Evolutionary conservation across 2,797 vertebrate genomes (phyloP).

Genomic region (Poeciliopsis infans): DNA sequence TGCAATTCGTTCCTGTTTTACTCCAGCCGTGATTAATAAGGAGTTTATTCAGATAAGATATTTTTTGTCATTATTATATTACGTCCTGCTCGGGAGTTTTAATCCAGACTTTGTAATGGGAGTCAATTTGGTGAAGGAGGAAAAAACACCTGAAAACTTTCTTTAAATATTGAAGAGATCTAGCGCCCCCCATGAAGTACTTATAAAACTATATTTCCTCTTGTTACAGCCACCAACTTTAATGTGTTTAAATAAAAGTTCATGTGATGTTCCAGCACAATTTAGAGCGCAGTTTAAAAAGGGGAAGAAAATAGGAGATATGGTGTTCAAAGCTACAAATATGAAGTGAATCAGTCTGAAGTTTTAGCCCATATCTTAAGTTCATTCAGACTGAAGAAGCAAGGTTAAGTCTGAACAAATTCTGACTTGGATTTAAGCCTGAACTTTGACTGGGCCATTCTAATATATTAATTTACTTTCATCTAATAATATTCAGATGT

Average conservation of each 20-base stretch:
- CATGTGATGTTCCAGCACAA: not conserved
- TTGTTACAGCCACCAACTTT: not conserved
- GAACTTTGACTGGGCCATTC: not conserved
- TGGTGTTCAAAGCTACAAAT: not conserved
- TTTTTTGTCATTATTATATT: conserved; percentile 32
- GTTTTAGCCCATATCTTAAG: no score
- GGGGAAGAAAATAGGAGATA: not conserved
- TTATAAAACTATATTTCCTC: not conserved
- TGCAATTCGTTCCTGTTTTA: conserved; percentile 49
- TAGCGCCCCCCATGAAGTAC: no score
- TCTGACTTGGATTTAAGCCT: not conserved
- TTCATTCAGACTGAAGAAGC: not conserved
- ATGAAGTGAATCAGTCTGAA: not conserved
- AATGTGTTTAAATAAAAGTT: not conserved
- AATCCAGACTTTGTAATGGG: conserved; percentile 14
- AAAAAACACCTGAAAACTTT: conserved; percentile 1
- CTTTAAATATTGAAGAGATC: not conserved
- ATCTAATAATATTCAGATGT: not conserved
- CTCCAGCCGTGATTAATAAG: conserved; percentile 44
- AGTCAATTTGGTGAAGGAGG: conserved; percentile 8
- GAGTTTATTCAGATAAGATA: conserved; percentile 31
- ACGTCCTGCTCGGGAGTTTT: conserved; percentile 14
- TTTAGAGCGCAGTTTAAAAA: not conserved
- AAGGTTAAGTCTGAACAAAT: not conserved
- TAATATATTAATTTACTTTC: not conserved